These are phyloP conservation scores for Zophobas morio DNA, from an alignment of 1,140 invertebrate species.

Conservation along the genomic window DNA sequence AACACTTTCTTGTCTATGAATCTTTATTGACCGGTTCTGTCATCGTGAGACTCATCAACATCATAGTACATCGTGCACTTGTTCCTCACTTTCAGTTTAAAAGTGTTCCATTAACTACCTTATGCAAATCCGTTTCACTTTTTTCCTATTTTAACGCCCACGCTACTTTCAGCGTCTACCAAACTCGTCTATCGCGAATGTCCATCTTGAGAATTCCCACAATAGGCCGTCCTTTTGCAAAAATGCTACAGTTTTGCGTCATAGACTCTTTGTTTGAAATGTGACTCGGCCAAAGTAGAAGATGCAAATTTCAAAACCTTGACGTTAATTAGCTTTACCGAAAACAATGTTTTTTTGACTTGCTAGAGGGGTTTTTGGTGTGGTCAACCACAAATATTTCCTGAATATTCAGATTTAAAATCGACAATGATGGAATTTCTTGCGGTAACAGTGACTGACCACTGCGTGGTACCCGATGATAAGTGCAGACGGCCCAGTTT, in stretches of 20 bases:
- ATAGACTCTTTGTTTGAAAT: neutral
- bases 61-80: neutral
- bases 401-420: neutral
- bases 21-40: constrained; percentile 17
- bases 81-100: neutral
- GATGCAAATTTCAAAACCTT: constrained; percentile 13
- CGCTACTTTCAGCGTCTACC: neutral
- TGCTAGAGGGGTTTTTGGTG: neutral
- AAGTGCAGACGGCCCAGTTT: constrained; percentile 30
- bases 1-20: constrained; percentile 20
- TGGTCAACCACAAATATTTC: constrained; percentile 12
- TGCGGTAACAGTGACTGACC: neutral
- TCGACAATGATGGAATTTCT: constrained; percentile 1
- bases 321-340: neutral
- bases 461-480: neutral
- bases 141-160: constrained; percentile 5
- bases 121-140: constrained; percentile 23
- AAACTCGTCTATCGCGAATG: neutral
- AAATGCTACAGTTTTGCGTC: constrained; percentile 13
- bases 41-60: constrained; percentile 7
- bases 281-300: neutral
- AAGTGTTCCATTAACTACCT: constrained; percentile 6
- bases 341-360: neutral
- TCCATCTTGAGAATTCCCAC: constrained; percentile 28
- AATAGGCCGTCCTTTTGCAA: neutral